Base-by-base conservation (phyloP, 23 tunicate species). In the Oikopleura vanhoeffeni region DNA sequence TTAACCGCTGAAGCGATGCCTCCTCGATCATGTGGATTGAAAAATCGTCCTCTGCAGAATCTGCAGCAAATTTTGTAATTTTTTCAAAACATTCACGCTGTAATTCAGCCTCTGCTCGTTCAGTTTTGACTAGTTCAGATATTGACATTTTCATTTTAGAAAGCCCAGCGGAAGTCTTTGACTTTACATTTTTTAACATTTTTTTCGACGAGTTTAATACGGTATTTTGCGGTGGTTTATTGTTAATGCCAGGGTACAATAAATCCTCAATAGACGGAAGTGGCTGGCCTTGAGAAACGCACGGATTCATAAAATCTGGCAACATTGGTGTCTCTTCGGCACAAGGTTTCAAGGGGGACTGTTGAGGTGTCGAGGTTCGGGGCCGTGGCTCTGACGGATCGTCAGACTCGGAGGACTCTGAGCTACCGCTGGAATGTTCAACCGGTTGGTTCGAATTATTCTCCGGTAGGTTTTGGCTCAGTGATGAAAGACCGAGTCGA, bases 251-350 rank as follows among this genome's bases (percentile, higher is more conserved):
- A 13, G 79, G 79, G 38, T 71, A 71, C 3, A 71, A 38, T 18
- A 71, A 30, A 71, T 71, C 79, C 38, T 71, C 79, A 4, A 71
- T 32, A 4, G 27, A 18, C 4, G 79, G 79, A 4, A 71, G 2
- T 3, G 88, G 67, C 49, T 85, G 90, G 2, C 90, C 88, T 0
- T 88, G 87, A 0, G 88, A 76, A 24, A 40, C 39, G 18, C 84
- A 40, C 85, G 85, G 82, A 39, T 42, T 84, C 33, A 41, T 38
- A 38, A 83, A 83, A 40, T 83, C 84, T 34, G 79, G 79, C 27
- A 30, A 38, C 38, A 24, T 33, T 71, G 27, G 38, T 28, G 79
- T 2, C 38, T 71, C 34, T 4, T 28, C 79, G 38, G 34, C 35
- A 38, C 36, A 4, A 71, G 35, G 38, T 30, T 71, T 71, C 3